Percentiles rank a stretch among this genome's conserved stretches.
phyloP scores from a whole-genome alignment of 1,140 invertebrate species.

The Nebria ingens region DNA sequence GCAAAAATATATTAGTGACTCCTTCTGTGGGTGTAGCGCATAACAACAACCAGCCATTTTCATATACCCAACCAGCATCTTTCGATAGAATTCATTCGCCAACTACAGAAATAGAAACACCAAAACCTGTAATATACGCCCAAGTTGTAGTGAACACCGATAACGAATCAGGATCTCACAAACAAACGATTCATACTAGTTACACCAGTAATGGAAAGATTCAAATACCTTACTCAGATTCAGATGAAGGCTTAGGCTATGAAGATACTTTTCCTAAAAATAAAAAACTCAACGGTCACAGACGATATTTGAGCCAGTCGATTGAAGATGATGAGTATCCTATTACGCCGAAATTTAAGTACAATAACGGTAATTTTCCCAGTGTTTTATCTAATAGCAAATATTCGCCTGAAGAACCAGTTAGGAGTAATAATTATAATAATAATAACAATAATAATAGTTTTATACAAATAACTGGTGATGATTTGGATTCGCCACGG shows the following conservation, averaged over 20 bases:
- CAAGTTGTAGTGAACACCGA: conserved; percentile 49
- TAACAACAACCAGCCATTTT: conserved; percentile 65
- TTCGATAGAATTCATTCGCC: neutral
- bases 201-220: conserved; percentile 32
- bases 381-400: conserved; percentile 16
- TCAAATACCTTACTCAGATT: conserved; percentile 49
- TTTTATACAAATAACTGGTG: conserved; percentile 28
- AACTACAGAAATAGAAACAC: conserved; percentile 19
- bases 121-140: conserved; percentile 55
- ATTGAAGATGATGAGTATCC: conserved; percentile 22
- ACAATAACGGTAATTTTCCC: conserved; percentile 17
- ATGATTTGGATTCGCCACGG: conserved; percentile 35
- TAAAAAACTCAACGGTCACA: conserved; percentile 3
- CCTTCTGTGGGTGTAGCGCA: conserved; percentile 47
- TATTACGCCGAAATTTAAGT: conserved; percentile 28
- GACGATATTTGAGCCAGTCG: neutral
- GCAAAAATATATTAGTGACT: conserved; percentile 45
- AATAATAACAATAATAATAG: no score
- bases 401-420: conserved; percentile 26
- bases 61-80: conserved; percentile 47
- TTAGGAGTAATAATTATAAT: conserved; percentile 26
- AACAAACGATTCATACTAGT: conserved; percentile 45
- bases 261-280: conserved; percentile 40
- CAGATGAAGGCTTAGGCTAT: conserved; percentile 63
- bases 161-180: conserved; percentile 28